Base-by-base conservation (phyloP, 1,140 invertebrate genomes). In the Solenopsis invicta region DNA sequence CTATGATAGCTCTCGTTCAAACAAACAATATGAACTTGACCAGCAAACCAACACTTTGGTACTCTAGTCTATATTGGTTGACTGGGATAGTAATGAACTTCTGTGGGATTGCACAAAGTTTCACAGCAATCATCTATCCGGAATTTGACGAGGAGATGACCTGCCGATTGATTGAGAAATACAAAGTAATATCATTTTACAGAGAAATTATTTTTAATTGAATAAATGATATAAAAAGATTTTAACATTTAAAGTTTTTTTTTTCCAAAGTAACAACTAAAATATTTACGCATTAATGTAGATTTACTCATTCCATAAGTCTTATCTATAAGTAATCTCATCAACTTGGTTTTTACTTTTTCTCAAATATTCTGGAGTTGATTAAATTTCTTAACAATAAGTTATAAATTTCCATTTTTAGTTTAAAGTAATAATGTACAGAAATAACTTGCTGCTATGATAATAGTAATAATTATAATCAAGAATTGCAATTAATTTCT, bases 61-160 rank as follows among this genome's bases (percentile, higher is more conserved):
- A 92, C 52, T 91, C 92, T 0, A 72, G 89, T 45, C 56, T 94
- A 24, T 94, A 91, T 75, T 95, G 94, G 94, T 54, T 93, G 2
- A 88, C 21, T 9, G 88, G 88, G 0, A 34, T 59, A 0, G 0
- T 86, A 0, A 4, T 89, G 5, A 87, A 87, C 9, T 10, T 94
- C 0, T 66, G 86, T 5, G 56, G 52, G 2, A 16, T 97, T 8
- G 54, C 89, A 4, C 85, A 89, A 24, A 94, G 95, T 0, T 85
- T 89, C 1, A 95, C 94, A 59, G 89, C 95, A 4, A 81, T 96
- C 0, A 92, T 96, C 1, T 85, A 96, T 41, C 95, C 95, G 10
- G 93, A 94, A 48, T 97, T 96, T 92, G 96, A 97, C 2, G 94
- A 95, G 41, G 88, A 96, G 12, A 90, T 93, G 9, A 96, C 95